Percentiles rank a stretch among this genome's conserved stretches.
These are phyloP conservation scores for Bambusicola thoracicus DNA, from an alignment of 2,113 vertebrate genomes.

Conservation along the genomic window DNA sequence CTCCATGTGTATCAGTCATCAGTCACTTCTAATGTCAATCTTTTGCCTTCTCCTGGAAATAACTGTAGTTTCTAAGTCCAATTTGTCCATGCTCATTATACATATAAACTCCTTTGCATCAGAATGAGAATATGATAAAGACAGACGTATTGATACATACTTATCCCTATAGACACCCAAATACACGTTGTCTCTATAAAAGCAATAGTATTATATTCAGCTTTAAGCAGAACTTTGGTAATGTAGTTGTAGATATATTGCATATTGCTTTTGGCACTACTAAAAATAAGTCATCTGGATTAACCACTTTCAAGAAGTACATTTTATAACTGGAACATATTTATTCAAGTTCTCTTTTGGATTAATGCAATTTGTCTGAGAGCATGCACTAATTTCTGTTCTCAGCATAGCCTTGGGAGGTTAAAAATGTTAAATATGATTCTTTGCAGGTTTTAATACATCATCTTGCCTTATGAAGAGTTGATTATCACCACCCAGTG, in stretches of 20 bases:
- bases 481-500: neutral
- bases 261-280: slow-evolving; percentile 40
- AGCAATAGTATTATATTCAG: neutral
- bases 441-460: neutral
- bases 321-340: slow-evolving; percentile 60
- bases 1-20: neutral
- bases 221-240: slow-evolving; percentile 34
- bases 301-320: slow-evolving; percentile 44
- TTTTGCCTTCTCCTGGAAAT: neutral
- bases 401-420: neutral
- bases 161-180: neutral
- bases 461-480: slow-evolving; percentile 24
- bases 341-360: slow-evolving; percentile 33
- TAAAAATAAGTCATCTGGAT: slow-evolving; percentile 63
- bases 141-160: rapidly evolving
- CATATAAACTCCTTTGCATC: neutral
- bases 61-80: neutral
- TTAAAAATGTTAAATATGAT: slow-evolving; percentile 38
- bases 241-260: slow-evolving; percentile 36
- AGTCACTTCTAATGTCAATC: neutral
- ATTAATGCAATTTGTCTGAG: slow-evolving; percentile 54
- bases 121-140: neutral
- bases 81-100: neutral
- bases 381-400: slow-evolving; percentile 35
- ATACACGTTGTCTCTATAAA: neutral